phyloP scores from a whole-genome alignment of 2,888 invertebrate genomes.

The Xestia c-nigrum region DNA sequence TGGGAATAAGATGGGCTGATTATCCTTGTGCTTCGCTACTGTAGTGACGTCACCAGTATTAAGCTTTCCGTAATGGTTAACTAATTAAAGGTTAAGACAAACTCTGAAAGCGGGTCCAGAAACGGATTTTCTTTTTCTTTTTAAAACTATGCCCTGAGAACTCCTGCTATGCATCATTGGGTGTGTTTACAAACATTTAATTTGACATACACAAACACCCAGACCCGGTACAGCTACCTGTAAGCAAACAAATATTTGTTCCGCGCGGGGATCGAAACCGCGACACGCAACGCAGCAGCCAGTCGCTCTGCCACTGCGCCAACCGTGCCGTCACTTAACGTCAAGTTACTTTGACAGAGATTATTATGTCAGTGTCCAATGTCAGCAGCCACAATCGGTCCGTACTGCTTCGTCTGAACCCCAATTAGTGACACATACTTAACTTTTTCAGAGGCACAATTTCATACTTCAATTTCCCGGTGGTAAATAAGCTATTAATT shows the following conservation, averaged over 20 bases:
- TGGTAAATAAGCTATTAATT: background rate
- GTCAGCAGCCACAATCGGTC: too few relatives aligned
- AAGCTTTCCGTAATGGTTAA: background rate
- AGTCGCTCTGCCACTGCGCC: background rate
- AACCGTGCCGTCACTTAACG: too few relatives aligned
- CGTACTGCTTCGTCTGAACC: too few relatives aligned
- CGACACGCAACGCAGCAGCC: background rate
- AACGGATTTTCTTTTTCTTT: background rate
- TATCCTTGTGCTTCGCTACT: background rate
- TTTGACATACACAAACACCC: background rate
- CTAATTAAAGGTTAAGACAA: background rate
- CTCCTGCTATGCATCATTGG: too few relatives aligned
- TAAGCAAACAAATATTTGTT: background rate
- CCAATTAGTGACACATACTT: too few relatives aligned
- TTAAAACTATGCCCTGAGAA: too few relatives aligned
- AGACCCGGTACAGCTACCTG: background rate
- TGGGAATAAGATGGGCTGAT: background rate
- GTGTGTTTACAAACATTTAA: background rate
- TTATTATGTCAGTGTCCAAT: too few relatives aligned
- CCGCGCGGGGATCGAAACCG: background rate
- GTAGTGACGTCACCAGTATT: background rate
- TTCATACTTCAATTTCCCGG: background rate
- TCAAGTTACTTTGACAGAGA: too few relatives aligned
- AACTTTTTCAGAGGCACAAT: too few relatives aligned
- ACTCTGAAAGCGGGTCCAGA: background rate